Evolutionary conservation across 2,113 vertebrate genomes (phyloP).

Genomic region (Formicarius rufipectus): DNA sequence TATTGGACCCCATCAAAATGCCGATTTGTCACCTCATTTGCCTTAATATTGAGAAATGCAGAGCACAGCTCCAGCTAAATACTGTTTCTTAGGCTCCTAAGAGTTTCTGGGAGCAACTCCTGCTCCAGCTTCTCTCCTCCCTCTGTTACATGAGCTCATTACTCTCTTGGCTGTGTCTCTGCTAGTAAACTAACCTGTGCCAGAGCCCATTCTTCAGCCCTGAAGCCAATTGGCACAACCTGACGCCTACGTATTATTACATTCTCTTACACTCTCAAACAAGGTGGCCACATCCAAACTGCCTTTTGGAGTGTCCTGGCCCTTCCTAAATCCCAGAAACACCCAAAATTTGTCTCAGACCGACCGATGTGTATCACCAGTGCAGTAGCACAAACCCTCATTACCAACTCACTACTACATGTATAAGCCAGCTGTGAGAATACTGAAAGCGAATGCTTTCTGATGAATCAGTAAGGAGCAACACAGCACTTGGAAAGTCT

Average conservation of each 20-base stretch:
- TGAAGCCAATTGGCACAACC: conserved; percentile 19
- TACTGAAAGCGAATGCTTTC: background rate
- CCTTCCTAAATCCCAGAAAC: background rate
- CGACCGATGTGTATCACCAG: background rate
- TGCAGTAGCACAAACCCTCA: background rate
- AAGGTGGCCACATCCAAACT: background rate
- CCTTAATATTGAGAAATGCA: background rate
- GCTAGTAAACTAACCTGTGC: background rate
- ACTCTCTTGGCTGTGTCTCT: conserved; percentile 15
- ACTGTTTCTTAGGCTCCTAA: background rate
- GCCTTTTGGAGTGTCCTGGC: background rate
- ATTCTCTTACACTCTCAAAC: background rate
- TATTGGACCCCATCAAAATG: background rate
- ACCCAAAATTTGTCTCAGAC: background rate
- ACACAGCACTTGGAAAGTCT: background rate
- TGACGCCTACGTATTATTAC: background rate
- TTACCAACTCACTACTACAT: background rate
- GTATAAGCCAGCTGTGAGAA: background rate
- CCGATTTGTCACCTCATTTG: background rate
- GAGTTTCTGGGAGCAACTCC: background rate
- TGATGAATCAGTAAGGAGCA: background rate
- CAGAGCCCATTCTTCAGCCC: conserved; percentile 47
- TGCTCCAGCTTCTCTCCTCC: background rate
- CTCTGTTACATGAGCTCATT: background rate
- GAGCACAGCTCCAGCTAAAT: background rate